Conservation (phyloP, 1,140 invertebrate genomes). For the Pogonomyrmex californicus region DNA sequence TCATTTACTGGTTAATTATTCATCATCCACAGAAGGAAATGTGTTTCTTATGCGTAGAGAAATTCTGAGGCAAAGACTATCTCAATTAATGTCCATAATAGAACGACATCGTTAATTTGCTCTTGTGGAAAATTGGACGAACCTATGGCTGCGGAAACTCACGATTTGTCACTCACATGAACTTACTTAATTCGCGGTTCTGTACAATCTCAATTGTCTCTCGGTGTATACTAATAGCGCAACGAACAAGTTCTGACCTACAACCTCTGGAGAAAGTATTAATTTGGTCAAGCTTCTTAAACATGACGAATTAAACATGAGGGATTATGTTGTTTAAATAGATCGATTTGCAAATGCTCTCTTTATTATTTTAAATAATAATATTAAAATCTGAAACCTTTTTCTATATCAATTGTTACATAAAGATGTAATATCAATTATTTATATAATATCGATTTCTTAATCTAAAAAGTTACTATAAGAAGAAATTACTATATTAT, state of each 20-base stretch:
- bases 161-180: slow-evolving; percentile 40
- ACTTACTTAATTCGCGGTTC: not conserved
- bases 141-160: slow-evolving; percentile 19
- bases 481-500: not conserved
- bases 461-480: not conserved
- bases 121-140: slow-evolving; percentile 49
- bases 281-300: not conserved
- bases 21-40: not conserved
- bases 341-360: not conserved
- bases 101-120: slow-evolving; percentile 30
- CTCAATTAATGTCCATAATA: slow-evolving; percentile 52
- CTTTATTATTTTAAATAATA: not conserved
- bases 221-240: slow-evolving; percentile 23
- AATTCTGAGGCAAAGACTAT: not conserved
- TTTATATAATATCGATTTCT: not conserved
- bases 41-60: slow-evolving; percentile 6
- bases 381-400: not conserved
- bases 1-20: not conserved
- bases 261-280: slow-evolving; percentile 49
- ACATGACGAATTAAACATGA: not conserved
- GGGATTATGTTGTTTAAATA: not conserved
- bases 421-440: not conserved
- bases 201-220: slow-evolving; percentile 13
- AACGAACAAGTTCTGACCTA: slow-evolving; percentile 9
- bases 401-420: not conserved